A percentile compares a stretch with the other conserved stretches of the same genome.
Evolutionary conservation across 2,113 vertebrate genomes (phyloP).

Genomic region (Urocolius indicus): DNA sequence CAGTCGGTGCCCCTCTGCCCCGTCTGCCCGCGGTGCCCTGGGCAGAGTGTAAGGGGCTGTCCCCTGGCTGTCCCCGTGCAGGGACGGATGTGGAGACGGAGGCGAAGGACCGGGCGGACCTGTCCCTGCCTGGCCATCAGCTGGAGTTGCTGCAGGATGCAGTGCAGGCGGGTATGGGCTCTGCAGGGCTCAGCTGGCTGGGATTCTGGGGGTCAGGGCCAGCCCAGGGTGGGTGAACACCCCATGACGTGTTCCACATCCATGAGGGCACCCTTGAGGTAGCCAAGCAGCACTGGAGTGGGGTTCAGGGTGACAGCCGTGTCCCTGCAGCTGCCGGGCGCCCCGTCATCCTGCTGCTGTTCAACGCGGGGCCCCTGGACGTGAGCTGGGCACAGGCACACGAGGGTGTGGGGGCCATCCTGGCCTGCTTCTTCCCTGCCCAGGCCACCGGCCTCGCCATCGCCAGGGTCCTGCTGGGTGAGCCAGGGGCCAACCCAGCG

Average conservation of each 20-base stretch:
- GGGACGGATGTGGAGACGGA: constrained; percentile 59
- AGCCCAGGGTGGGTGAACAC: background rate
- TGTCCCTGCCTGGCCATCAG: constrained; percentile 61
- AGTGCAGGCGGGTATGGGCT: constrained; percentile 41
- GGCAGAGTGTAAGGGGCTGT: background rate
- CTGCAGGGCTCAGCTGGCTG: fast-evolving
- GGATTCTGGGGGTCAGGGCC: fast-evolving
- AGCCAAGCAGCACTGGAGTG: fast-evolving
- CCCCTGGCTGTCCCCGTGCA: background rate
- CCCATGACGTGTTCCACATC: background rate
- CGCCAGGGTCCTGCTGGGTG: constrained; percentile 40
- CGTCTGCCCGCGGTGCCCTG: fast-evolving
- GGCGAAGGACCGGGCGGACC: constrained; percentile 17
- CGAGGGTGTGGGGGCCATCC: constrained; percentile 39
- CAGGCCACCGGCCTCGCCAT: constrained; percentile 65
- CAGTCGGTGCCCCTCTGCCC: fast-evolving
- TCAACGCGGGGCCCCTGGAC: constrained; percentile 71
- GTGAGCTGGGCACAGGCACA: constrained; percentile 66
- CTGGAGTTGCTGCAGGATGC: constrained; percentile 64
- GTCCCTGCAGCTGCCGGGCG: constrained; percentile 15
- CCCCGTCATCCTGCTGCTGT: constrained; percentile 67
- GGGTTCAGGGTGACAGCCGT: background rate
- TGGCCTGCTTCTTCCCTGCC: constrained; percentile 72
- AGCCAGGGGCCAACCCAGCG: background rate
- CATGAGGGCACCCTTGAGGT: fast-evolving